phyloP scores from a whole-genome alignment of 2,797 vertebrate genomes.

The Alfaro cultratus region DNA sequence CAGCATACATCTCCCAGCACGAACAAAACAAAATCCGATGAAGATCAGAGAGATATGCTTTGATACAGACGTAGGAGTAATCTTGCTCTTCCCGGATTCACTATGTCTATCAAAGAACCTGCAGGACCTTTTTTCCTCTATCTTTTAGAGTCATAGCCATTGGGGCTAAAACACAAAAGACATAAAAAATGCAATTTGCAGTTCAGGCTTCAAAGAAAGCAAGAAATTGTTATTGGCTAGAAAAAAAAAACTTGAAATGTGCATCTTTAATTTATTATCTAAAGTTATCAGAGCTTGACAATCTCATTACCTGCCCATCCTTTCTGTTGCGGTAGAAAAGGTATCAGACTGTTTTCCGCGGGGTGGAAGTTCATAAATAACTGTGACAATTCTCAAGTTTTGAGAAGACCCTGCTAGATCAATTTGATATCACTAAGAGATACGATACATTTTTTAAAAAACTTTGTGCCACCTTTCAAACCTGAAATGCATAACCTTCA shows the following conservation, averaged over 20 bases:
- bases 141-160: background rate
- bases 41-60: background rate
- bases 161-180: background rate
- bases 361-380: conserved; percentile 9
- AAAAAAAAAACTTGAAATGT: background rate
- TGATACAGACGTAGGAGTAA: background rate
- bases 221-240: background rate
- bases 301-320: background rate
- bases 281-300: background rate
- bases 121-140: background rate
- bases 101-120: background rate
- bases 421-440: background rate
- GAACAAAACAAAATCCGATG: background rate
- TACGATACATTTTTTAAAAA: background rate
- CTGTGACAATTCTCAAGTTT: conserved; percentile 15
- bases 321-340: background rate
- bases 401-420: background rate
- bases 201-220: background rate
- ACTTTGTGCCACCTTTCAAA: conserved; percentile 15
- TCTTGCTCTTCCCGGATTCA: background rate
- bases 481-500: conserved; percentile 8
- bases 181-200: background rate
- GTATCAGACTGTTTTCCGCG: conserved; percentile 1
- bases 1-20: background rate
- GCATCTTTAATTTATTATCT: background rate